Conservation (phyloP, 2,113 vertebrate species). For the Lepus europaeus region DNA sequence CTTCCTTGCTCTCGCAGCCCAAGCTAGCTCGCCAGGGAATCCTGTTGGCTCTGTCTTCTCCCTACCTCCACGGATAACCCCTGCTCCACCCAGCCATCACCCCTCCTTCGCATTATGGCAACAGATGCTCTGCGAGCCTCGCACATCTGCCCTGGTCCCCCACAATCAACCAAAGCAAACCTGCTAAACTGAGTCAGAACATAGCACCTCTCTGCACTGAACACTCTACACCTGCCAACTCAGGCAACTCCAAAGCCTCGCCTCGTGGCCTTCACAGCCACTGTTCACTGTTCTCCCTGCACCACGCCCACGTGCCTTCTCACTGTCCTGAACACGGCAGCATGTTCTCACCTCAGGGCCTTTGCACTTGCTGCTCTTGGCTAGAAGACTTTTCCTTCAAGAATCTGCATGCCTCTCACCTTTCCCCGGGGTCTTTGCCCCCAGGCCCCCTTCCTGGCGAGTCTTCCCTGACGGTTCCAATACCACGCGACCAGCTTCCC, state of each 20-base stretch:
- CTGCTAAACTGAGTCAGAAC: neutral
- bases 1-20: neutral
- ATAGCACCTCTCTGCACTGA: neutral
- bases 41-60: neutral
- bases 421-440: neutral
- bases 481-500: too few relatives aligned
- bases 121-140: too few relatives aligned
- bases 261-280: rapidly evolving
- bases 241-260: neutral
- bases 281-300: neutral
- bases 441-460: neutral
- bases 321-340: neutral
- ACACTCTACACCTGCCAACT: too few relatives aligned
- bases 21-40: neutral
- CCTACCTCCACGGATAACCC: neutral
- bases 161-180: neutral
- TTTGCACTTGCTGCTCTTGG: neutral
- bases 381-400: neutral
- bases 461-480: neutral
- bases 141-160: too few relatives aligned
- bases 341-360: neutral
- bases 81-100: too few relatives aligned
- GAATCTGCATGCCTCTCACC: too few relatives aligned
- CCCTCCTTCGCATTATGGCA: neutral
- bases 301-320: neutral